Percentiles rank a stretch among this genome's conserved stretches.
Conservation (phyloP, 2,797 vertebrate genomes). For the Acanthurus leucopareius region DNA sequence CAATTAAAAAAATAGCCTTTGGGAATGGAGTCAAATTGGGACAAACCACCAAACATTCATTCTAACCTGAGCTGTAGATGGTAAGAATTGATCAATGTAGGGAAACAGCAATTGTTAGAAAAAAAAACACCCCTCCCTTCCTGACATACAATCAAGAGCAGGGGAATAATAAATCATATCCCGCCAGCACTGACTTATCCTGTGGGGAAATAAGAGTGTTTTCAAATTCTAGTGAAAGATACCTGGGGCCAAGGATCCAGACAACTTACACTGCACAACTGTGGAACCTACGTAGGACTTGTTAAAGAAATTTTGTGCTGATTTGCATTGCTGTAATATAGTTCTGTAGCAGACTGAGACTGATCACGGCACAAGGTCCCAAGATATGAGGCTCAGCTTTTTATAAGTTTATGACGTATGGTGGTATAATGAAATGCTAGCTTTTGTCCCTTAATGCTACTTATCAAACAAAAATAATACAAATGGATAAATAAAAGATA, state of each 20-base stretch:
- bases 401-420: no score
- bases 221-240: neutral
- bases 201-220: conserved; percentile 3
- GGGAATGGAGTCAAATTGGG: no score
- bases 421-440: no score
- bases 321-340: conserved; percentile 18
- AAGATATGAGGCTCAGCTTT: no score
- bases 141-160: conserved; percentile 16
- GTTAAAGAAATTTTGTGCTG: conserved; percentile 17
- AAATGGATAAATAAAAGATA: no score
- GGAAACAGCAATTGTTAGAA: neutral
- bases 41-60: neutral
- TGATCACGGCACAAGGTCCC: no score
- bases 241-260: conserved; percentile 19
- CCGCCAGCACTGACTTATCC: neutral
- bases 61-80: neutral
- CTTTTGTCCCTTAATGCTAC: no score
- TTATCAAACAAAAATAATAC: no score
- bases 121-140: neutral
- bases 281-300: neutral
- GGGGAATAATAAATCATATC: conserved; percentile 32
- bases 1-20: no score
- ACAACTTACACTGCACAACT: conserved; percentile 22
- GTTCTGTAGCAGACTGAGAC: no score
- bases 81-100: neutral